These are phyloP conservation scores for Bhutanitis thaidina DNA, from an alignment of 2,888 invertebrate species.

Conservation along the genomic window DNA sequence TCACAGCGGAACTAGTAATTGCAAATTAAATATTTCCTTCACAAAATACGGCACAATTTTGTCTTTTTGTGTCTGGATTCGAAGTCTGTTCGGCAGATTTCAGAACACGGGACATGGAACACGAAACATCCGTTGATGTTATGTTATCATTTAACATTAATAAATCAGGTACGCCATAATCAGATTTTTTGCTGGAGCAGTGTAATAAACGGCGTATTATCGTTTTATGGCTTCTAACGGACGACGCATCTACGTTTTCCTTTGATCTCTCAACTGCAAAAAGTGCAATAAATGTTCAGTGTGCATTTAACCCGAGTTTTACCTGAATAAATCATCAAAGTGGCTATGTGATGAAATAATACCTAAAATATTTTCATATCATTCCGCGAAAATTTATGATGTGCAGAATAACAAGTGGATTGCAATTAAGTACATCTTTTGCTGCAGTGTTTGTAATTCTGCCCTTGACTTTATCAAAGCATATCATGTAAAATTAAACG, in stretches of 20 bases:
- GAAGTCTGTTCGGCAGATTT: not conserved
- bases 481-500: too few relatives aligned
- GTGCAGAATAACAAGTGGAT: not conserved
- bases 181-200: not conserved
- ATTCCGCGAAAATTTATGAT: not conserved
- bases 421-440: not conserved
- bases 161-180: not conserved
- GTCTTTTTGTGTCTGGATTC: constrained; percentile 3
- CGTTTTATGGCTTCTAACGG: not conserved
- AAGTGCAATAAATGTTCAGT: constrained; percentile 6
- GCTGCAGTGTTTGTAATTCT: too few relatives aligned
- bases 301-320: not conserved
- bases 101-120: not conserved
- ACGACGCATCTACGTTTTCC: not conserved
- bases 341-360: not conserved
- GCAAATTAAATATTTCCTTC: constrained; percentile 16
- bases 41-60: not conserved
- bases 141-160: not conserved
- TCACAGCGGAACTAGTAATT: too few relatives aligned
- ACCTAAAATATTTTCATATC: not conserved
- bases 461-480: too few relatives aligned
- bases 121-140: constrained; percentile 8
- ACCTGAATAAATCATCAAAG: not conserved
- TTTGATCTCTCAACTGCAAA: constrained; percentile 8
- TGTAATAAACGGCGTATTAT: not conserved